Percentiles rank a stretch among this genome's conserved stretches.
phyloP scores from a whole-genome alignment of 1,140 invertebrate species.

The Saccostrea glomerata region DNA sequence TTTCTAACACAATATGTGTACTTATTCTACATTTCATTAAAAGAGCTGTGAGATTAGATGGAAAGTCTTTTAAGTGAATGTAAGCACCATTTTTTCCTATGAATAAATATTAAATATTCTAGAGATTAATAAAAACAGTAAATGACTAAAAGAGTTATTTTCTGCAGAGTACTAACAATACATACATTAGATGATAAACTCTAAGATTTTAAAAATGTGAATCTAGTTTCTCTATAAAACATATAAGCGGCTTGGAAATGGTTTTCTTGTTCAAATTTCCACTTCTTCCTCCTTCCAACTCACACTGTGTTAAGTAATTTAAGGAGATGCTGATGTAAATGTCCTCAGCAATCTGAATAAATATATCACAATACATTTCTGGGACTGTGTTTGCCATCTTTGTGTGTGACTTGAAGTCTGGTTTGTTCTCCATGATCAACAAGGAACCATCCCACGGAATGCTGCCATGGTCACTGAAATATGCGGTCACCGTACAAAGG shows the following conservation, averaged over 20 bases:
- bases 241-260: not conserved
- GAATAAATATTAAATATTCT: not conserved
- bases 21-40: too few relatives aligned
- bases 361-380: slow-evolving; percentile 19
- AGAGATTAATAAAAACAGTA: not conserved
- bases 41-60: too few relatives aligned
- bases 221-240: not conserved
- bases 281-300: not conserved
- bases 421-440: slow-evolving; percentile 26
- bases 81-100: slow-evolving; percentile 19
- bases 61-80: not conserved
- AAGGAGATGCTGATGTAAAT: not conserved
- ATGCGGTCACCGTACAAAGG: slow-evolving; percentile 15
- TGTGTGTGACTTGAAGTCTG: not conserved
- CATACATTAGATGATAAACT: not conserved
- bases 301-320: not conserved
- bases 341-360: slow-evolving; percentile 11
- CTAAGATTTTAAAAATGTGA: not conserved
- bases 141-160: not conserved
- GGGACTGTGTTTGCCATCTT: not conserved
- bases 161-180: not conserved
- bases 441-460: not conserved
- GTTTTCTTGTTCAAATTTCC: not conserved
- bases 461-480: slow-evolving; percentile 1
- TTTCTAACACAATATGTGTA: too few relatives aligned